phyloP scores from a whole-genome alignment of 2,888 invertebrate species.

The Barypeithes pellucidus region DNA sequence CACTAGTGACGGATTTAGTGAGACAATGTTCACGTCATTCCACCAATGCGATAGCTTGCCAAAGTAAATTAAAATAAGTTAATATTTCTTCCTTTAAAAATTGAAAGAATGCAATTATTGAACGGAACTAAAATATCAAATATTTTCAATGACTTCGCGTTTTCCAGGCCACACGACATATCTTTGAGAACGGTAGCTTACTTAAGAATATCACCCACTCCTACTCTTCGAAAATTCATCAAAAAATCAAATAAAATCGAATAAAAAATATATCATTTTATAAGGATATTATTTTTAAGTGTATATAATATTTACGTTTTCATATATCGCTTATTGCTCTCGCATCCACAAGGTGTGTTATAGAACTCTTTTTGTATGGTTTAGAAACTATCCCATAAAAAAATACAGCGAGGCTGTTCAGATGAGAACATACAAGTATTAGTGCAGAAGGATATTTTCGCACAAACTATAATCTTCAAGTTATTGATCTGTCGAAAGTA shows the following conservation, averaged over 20 bases:
- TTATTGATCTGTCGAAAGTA: neutral
- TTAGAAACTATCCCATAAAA: constrained; percentile 27
- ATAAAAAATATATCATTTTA: constrained; percentile 48
- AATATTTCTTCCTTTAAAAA: too few species aligned
- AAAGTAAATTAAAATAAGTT: too few species aligned
- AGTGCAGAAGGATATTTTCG: neutral
- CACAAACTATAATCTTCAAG: neutral
- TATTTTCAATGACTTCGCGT: neutral
- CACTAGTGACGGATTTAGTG: too few species aligned
- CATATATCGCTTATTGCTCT: constrained; percentile 49
- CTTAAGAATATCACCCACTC: constrained; percentile 42
- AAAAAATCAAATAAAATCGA: constrained; percentile 44
- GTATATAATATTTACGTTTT: constrained; percentile 43
- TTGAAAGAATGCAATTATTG: too few species aligned
- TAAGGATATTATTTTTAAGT: constrained; percentile 38
- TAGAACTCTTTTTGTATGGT: constrained; percentile 18
- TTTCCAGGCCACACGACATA: neutral
- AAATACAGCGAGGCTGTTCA: constrained; percentile 3
- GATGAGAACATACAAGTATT: constrained; percentile 24
- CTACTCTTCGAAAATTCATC: constrained; percentile 44
- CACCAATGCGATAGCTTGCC: too few species aligned
- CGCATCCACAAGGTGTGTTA: constrained; percentile 42
- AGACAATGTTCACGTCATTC: too few species aligned
- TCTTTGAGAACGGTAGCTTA: constrained; percentile 3
- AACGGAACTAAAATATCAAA: too few species aligned